Percentiles rank a stretch among this genome's conserved stretches.
Conservation (phyloP, 2,888 invertebrate species). For the Dryomyza anilis region DNA sequence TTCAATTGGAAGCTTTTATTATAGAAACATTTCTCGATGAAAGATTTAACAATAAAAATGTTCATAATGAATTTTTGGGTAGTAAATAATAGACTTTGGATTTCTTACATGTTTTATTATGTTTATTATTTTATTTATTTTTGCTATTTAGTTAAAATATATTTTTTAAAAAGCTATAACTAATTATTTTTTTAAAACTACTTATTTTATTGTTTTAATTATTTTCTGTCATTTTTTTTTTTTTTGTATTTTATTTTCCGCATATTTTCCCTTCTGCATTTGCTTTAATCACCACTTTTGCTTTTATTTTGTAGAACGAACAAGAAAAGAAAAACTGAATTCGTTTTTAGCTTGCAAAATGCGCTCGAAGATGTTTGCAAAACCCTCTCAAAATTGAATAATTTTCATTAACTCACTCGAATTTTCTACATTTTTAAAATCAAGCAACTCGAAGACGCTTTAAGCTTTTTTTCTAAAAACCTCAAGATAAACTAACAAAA, state of each 20-base stretch:
- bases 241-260: not conserved
- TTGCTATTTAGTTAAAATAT: not conserved
- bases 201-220: conserved; percentile 9
- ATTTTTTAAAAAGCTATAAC: not conserved
- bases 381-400: conserved; percentile 46
- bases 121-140: conserved; percentile 1
- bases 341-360: conserved; percentile 39
- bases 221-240: conserved; percentile 12
- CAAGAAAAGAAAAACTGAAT: conserved; percentile 44
- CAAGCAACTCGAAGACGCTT: not conserved
- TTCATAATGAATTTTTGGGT: too few relatives aligned
- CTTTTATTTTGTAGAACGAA: conserved; percentile 38
- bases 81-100: too few relatives aligned
- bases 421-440: too few relatives aligned
- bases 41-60: too few relatives aligned
- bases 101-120: not conserved
- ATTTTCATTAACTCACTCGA: conserved; percentile 39
- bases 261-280: not conserved
- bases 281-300: not conserved
- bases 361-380: conserved; percentile 48
- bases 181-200: too few relatives aligned
- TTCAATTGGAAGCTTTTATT: too few relatives aligned
- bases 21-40: too few relatives aligned
- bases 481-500: conserved; percentile 19
- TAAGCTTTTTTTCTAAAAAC: too few relatives aligned